Evolutionary conservation across 2,888 invertebrate species (phyloP).

Genomic region (Heteromurus nitidus): DNA sequence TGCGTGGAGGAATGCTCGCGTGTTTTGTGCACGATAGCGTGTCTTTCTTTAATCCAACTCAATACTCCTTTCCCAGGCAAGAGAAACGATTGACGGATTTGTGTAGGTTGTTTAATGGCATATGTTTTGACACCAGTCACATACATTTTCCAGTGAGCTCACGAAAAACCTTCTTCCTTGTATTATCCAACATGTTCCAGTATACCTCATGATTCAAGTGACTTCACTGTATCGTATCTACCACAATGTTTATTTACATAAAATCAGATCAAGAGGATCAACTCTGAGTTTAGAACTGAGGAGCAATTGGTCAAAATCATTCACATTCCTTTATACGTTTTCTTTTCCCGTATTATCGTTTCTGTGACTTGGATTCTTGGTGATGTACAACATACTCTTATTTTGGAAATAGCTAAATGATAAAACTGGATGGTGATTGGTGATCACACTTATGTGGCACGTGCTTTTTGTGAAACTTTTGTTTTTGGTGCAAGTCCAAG

Average conservation of each 20-base stretch:
- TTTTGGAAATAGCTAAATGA: background rate
- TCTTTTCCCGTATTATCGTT: constrained; percentile 38
- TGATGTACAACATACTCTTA: constrained; percentile 4
- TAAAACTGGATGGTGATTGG: background rate
- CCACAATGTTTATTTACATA: constrained; percentile 40
- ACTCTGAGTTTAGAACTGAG: constrained; percentile 15
- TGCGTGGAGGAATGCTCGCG: background rate
- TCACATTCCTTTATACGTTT: constrained; percentile 45
- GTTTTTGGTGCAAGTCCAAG: no score
- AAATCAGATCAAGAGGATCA: constrained; percentile 28
- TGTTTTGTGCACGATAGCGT: constrained; percentile 2
- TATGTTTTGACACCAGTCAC: constrained; percentile 37
- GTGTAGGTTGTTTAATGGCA: constrained; percentile 38
- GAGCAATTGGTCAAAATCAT: constrained; percentile 44
- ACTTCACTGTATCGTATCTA: background rate
- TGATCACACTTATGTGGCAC: background rate
- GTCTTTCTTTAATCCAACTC: constrained; percentile 21
- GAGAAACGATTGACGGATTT: constrained; percentile 44
- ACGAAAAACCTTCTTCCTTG: background rate
- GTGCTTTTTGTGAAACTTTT: background rate
- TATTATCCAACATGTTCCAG: background rate
- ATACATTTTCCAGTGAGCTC: constrained; percentile 54
- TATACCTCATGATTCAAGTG: background rate
- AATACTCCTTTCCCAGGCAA: no score
- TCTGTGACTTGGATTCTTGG: constrained; percentile 24